phyloP scores from a whole-genome alignment of 2,113 vertebrate species.

The Xyliphius kryptos region DNA sequence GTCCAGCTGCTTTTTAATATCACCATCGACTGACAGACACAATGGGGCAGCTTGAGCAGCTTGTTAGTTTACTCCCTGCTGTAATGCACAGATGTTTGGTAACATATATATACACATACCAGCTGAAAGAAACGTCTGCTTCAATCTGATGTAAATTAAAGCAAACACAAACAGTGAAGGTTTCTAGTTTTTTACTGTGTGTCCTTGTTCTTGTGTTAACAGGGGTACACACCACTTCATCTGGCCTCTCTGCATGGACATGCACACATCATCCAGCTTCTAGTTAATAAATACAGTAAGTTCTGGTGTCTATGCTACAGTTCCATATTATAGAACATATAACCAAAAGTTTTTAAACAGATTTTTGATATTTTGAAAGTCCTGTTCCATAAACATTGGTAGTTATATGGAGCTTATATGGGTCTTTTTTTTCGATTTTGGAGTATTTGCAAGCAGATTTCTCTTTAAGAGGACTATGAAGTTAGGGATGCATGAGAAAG shows the following conservation, averaged over 20 bases:
- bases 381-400: too few species aligned
- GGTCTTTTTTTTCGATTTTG: too few species aligned
- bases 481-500: too few species aligned
- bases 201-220: constrained; percentile 17
- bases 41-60: constrained; percentile 16
- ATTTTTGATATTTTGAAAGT: too few species aligned
- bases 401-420: too few species aligned
- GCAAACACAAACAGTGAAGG: neutral
- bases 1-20: constrained; percentile 38
- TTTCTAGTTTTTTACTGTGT: neutral
- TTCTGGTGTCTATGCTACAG: constrained; percentile 6
- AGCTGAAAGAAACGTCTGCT: neutral
- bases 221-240: constrained; percentile 65
- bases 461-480: too few species aligned
- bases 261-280: constrained; percentile 47
- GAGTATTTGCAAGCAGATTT: too few species aligned
- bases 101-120: neutral
- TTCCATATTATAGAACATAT: neutral
- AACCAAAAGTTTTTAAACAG: too few species aligned
- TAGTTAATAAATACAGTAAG: constrained; percentile 57
- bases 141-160: neutral
- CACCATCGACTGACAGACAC: constrained; percentile 32
- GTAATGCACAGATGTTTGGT: constrained; percentile 18
- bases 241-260: constrained; percentile 62
- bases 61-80: constrained; percentile 12